A percentile compares a stretch with the other conserved stretches of the same genome.
These are phyloP conservation scores for Ornithoptera priamus DNA, from an alignment of 2,888 invertebrate genomes.

Conservation along the genomic window DNA sequence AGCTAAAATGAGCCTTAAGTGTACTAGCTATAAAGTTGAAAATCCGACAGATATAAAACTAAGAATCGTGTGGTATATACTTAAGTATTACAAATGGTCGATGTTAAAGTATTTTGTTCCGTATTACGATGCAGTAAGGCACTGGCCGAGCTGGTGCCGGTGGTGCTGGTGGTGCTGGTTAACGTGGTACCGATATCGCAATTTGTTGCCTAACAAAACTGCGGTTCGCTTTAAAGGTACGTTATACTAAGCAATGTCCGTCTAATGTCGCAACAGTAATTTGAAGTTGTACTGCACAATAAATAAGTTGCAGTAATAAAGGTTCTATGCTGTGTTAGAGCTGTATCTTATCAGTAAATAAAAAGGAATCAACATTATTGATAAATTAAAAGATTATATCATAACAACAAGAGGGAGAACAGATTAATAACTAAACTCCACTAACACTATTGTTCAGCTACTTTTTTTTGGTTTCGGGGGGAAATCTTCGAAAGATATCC, in stretches of 20 bases:
- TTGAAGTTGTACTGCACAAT: constrained; percentile 15
- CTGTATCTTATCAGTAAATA: neutral
- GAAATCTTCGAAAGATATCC: no score
- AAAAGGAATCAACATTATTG: no score
- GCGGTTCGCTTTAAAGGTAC: constrained; percentile 28
- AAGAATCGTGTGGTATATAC: constrained; percentile 1
- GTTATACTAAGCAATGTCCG: constrained; percentile 29
- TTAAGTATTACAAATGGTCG: neutral
- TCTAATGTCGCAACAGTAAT: constrained; percentile 30
- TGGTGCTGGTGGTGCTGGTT: neutral
- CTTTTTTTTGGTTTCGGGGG: no score
- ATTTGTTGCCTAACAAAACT: constrained; percentile 29
- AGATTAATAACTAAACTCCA: no score
- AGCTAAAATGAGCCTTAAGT: neutral
- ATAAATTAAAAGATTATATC: no score
- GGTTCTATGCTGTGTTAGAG: neutral
- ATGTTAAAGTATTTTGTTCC: constrained; percentile 10
- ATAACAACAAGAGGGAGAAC: no score
- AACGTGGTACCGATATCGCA: constrained; percentile 21
- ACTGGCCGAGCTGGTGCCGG: neutral
- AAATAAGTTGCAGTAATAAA: neutral
- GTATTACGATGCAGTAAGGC: constrained; percentile 3
- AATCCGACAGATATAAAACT: neutral
- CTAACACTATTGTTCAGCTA: no score
- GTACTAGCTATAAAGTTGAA: neutral